Evolutionary conservation across 2,888 invertebrate species (phyloP), one percentile per base, ranked within the genome.

Genomic region (Lamproptera curius): DNA sequence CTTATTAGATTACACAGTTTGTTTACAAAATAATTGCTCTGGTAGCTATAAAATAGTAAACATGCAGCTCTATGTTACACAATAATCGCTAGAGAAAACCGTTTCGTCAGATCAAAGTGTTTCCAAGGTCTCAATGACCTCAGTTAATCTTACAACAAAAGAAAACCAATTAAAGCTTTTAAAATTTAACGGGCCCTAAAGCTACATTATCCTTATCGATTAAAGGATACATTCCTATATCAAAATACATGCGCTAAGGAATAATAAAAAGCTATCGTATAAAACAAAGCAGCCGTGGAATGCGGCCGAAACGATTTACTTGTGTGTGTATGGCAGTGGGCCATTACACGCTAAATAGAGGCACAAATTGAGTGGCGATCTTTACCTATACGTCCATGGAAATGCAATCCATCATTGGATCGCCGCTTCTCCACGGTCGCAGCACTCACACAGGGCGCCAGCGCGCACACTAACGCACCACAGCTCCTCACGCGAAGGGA

Each of bases 401-500:
- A 85, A 77, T 84, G 84, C 85, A 86, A 85, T 86, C 87, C 86
- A 87, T 87, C 84, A 84, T 82, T 77, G 79, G 76, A 76, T 77
- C 80, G 75, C 76, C 72, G 70, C 64, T 74, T 76, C 74, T 70
- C 74, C 76, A 78, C 78, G 67, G 68, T 67, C 70, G 62, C 65
- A 63, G 65, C 77, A 73, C 80, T 61, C 82, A 82, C 85, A 77
- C 77, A 65, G 55, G 54, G 63, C 70, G 67, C 73, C 61, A 69
- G 61, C 67, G 66, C 79, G 71, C 82, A 80, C 85, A 84, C 85
- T 68, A 70, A 63, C 75, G 67, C 79, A 80, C 76, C 60, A 69
- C 78, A 78, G 79, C 83, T 83, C 84, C 85, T 86, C 85, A 86
- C 86, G 78, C 85, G 76, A 87, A 85, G 86, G 87, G 86, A 87